Evolutionary conservation across 1,140 invertebrate genomes (phyloP).

Genomic region (Armadillidium nasatum): DNA sequence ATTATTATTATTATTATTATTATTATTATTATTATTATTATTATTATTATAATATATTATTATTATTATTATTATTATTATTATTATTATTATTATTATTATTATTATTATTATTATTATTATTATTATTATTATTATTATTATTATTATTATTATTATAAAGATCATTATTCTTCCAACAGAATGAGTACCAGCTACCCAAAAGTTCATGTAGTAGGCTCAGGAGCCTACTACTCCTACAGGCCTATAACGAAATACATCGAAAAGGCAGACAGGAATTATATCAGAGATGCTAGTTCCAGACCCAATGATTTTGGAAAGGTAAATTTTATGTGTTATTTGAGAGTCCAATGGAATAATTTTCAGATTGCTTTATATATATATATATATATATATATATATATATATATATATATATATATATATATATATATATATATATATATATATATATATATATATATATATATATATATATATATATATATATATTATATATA

Average conservation of each 20-base stretch:
- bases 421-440: no score
- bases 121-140: no score
- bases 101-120: no score
- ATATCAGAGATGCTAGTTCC: background rate
- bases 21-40: slow-evolving; percentile 14
- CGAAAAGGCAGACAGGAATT: background rate
- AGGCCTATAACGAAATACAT: background rate
- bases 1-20: slow-evolving; percentile 17
- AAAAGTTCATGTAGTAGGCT: background rate
- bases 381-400: no score
- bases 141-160: no score
- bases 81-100: background rate
- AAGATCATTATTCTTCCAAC: background rate
- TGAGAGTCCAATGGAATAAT: no score
- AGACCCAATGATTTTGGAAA: background rate
- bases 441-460: no score
- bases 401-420: no score
- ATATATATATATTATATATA: background rate
- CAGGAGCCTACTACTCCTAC: background rate
- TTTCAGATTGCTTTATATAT: no score
- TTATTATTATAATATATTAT: slow-evolving; percentile 3
- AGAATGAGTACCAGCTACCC: slow-evolving; percentile 2
- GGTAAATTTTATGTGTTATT: background rate
- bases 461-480: no score
- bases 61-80: slow-evolving; percentile 8